Base-by-base conservation (phyloP, 1,140 invertebrate genomes). In the Halyomorpha halys region DNA sequence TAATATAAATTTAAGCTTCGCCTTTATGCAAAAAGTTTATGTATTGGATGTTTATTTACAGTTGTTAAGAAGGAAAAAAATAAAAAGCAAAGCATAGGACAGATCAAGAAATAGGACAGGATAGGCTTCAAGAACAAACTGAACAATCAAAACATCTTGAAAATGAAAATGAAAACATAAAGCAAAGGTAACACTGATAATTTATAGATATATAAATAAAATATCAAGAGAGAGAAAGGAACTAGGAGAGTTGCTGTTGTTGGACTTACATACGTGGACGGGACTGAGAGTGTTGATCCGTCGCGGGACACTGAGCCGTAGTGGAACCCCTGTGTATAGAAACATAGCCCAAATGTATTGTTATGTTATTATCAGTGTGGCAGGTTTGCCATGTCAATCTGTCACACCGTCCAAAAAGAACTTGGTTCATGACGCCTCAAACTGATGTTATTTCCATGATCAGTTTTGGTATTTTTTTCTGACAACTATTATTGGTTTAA, bases 201-300 rank as follows among this genome's bases (percentile, higher is more conserved):
- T 23, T 23, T 11, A 56, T 21, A 56, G 34, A 39, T 39, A 39
- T 39, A 39, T 11, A 39, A 30, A 39, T 39, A 39, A 39, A 39
- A 39, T 39, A 39, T 39, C 11, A 39, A 23, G 21, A 49, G 47
- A 56, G 18, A 56, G 23, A 56, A 23, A 65, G 56, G 44, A 60
- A 25, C 27, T 44, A 59, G 59, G 51, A 56, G 49, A 39, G 63
- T n/a, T 59, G 44, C 39, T 34, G 44, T 56, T 56, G 44, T 39
- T 66, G 47, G 66, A 76, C 77, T 79, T 79, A 79, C 77, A 77
- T 79, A 79, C 71, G 83, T 79, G 68, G 84, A 83, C 73, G 84
- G 85, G 77, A 86, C 85, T 75, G 84, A 86, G 73, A 86, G 79
- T 76, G 83, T 86, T 76, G 84, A 86, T 78, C 84, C 84, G 75